Evolutionary conservation across 1,140 invertebrate genomes (phyloP).

Genomic region (Pseudomyrmex cubaensis): DNA sequence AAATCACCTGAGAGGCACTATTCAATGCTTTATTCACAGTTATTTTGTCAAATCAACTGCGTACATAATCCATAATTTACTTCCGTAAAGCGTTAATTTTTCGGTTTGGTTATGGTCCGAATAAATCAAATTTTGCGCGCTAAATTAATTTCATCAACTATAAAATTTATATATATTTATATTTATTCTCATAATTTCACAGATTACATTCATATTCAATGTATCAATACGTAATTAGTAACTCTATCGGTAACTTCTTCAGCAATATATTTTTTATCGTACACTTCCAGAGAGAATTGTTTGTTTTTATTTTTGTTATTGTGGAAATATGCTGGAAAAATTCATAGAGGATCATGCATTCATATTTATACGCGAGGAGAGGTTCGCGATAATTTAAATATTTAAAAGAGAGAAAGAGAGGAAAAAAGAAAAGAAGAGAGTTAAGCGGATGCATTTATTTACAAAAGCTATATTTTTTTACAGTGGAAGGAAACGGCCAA

Average conservation of each 20-base stretch:
- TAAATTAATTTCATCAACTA: conserved; percentile 8
- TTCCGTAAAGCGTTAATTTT: conserved; percentile 20
- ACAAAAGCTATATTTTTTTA: no score
- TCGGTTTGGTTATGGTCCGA: not conserved
- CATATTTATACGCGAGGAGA: no score
- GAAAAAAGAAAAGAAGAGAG: not conserved
- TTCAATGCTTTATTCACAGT: conserved; percentile 48
- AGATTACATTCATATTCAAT: not conserved
- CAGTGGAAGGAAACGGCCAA: no score
- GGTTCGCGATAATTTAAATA: no score
- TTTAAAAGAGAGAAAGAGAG: no score
- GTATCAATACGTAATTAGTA: not conserved
- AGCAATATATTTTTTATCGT: not conserved
- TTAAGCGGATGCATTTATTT: conserved; percentile 1
- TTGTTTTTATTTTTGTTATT: not conserved
- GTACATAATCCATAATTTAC: conserved; percentile 17
- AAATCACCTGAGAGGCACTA: conserved; percentile 61
- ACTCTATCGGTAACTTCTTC: not conserved
- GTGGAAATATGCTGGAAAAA: not conserved
- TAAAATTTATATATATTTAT: not conserved
- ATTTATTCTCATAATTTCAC: not conserved
- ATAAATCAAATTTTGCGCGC: conserved; percentile 7
- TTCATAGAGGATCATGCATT: no score
- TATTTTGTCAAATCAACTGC: conserved; percentile 11
- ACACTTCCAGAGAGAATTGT: not conserved